A percentile compares a stretch with the other conserved stretches of the same genome.
Conservation (phyloP, 2,888 invertebrate species). For the Galerucella nymphaeae region DNA sequence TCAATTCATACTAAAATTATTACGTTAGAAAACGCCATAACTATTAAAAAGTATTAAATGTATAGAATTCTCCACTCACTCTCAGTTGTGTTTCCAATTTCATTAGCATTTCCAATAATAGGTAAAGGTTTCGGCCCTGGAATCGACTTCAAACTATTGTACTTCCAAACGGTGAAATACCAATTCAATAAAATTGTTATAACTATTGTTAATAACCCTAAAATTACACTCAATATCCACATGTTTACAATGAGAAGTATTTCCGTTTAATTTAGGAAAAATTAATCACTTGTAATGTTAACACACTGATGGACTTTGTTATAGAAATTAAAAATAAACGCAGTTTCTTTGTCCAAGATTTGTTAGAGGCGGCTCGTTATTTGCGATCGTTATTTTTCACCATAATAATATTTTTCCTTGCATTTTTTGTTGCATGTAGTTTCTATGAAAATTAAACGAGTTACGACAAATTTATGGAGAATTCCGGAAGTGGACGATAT, state of each 20-base stretch:
- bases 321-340: neutral
- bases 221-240: conserved; percentile 32
- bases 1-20: too few species aligned
- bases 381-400: neutral
- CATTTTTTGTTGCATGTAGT: neutral
- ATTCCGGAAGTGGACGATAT: too few species aligned
- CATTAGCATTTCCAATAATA: conserved; percentile 50
- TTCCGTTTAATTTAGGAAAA: neutral
- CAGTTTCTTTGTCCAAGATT: neutral
- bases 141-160: conserved; percentile 44
- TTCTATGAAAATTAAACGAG: too few species aligned
- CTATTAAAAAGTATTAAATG: too few species aligned
- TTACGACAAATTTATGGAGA: too few species aligned
- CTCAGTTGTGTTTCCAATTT: conserved; percentile 49
- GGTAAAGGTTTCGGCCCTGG: conserved; percentile 53
- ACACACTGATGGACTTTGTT: neutral
- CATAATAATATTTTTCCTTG: neutral
- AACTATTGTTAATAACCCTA: conserved; percentile 40
- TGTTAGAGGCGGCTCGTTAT: neutral
- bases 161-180: conserved; percentile 48
- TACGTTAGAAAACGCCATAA: too few species aligned
- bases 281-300: neutral
- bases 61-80: conserved; percentile 41
- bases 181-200: conserved; percentile 48
- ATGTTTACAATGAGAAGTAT: neutral